A percentile compares a stretch with the other conserved stretches of the same genome.
phyloP scores from a whole-genome alignment of 1,140 invertebrate genomes.

The Drosophila tani region DNA sequence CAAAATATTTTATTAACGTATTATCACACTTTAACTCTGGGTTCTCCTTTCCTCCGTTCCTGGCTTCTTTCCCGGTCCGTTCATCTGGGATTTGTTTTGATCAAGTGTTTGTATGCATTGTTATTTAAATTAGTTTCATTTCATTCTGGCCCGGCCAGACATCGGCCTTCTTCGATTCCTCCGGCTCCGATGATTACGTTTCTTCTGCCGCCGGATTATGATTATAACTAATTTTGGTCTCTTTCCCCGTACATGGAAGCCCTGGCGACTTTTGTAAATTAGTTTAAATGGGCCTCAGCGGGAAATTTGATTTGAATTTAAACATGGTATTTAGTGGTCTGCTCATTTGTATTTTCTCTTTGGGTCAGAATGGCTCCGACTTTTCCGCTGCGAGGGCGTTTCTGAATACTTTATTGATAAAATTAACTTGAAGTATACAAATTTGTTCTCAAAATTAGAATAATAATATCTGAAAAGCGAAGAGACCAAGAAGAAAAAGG shows the following conservation, averaged over 20 bases:
- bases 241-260: background rate
- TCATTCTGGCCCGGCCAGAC: constrained; percentile 44
- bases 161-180: constrained; percentile 20
- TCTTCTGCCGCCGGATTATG: constrained; percentile 68
- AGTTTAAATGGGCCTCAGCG: constrained; percentile 64
- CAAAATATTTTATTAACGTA: constrained; percentile 85
- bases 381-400: constrained; percentile 51
- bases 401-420: constrained; percentile 30
- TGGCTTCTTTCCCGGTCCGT: constrained; percentile 27
- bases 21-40: constrained; percentile 78
- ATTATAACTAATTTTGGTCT: constrained; percentile 74
- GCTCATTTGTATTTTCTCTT: constrained; percentile 45
- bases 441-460: background rate
- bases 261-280: constrained; percentile 64
- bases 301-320: constrained; percentile 25
- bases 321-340: constrained; percentile 32
- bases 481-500: too few relatives aligned
- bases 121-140: constrained; percentile 84
- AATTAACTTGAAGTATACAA: constrained; percentile 25
- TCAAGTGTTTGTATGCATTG: constrained; percentile 79
- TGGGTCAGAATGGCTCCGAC: background rate
- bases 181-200: constrained; percentile 33
- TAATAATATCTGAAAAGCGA: background rate
- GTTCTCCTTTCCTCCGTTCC: constrained; percentile 15
- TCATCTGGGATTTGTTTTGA: constrained; percentile 80